Evolutionary conservation across 2,113 vertebrate species (phyloP).

Genomic region (Riparia riparia): DNA sequence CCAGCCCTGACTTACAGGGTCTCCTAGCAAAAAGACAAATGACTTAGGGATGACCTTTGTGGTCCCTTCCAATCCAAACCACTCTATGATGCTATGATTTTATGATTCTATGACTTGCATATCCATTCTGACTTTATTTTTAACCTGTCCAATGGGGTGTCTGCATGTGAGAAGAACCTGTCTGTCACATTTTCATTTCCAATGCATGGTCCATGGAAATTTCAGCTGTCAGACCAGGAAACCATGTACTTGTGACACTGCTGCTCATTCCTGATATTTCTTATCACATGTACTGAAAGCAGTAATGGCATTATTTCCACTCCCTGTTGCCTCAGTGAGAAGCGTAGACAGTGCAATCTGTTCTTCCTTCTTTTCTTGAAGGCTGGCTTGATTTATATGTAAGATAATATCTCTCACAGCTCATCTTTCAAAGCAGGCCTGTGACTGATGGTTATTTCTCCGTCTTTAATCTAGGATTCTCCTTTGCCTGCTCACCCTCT

Average conservation of each 20-base stretch:
- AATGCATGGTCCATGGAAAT: background rate
- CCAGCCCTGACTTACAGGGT: background rate
- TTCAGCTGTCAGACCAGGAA: background rate
- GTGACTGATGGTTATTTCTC: background rate
- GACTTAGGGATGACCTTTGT: background rate
- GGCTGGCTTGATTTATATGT: background rate
- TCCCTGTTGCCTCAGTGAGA: background rate
- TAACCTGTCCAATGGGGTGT: background rate
- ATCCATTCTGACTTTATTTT: background rate
- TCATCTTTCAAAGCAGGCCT: background rate
- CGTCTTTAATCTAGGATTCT: constrained; percentile 77
- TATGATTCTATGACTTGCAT: background rate
- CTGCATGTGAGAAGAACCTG: background rate
- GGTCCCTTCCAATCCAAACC: background rate
- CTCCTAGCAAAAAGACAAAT: background rate
- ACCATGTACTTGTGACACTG: background rate
- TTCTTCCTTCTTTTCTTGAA: background rate
- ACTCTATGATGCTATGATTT: background rate
- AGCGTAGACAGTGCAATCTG: background rate
- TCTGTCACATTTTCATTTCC: background rate
- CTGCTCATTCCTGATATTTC: background rate
- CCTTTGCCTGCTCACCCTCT: constrained; percentile 77
- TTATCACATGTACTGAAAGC: background rate
- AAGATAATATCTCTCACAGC: background rate
- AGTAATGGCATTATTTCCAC: background rate